Evolutionary conservation across 2,113 vertebrate genomes (phyloP), one percentile per base, ranked within the genome.

Genomic region (Embiotoca jacksoni): DNA sequence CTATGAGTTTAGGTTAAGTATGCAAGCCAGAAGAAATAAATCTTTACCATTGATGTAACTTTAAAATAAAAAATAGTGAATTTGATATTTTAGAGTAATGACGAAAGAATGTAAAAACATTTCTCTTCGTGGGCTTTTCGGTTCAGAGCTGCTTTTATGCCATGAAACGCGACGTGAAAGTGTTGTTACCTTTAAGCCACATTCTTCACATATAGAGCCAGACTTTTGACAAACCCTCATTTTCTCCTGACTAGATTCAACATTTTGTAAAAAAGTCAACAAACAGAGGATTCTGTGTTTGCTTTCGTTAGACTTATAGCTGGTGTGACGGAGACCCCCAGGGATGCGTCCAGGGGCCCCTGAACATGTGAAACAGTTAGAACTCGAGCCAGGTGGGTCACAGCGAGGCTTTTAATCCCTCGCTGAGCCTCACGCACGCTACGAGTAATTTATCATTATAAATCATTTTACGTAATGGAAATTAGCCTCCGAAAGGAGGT

Each of bases 391-490:
- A 85, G 74, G 74, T 81, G 77, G 62, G 83, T 65, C 65, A 64
- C 44, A 68, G 65, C 60, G 71, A 41, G 78, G 47, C 63, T 39
- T 82, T 79, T 77, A 82, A 79, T 87, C 81, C 76, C 72, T 61
- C 64, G 16, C 32, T 56, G 46, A 72, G 63, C 36, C 75, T 82
- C 35, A 56, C 71, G 80, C 63, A 73, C 16, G 47, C 56, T 70
- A 68, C n/a, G 53, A 70, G 49, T 72, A 82, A 86, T 68, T 67
- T 78, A 82, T 88, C 53, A 58, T 80, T 74, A 82, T 88, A 89
- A 87, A 88, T 87, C 49, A 85, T 85, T 84, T 78, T 67, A 78
- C 55, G 54, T 57, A 75, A 88, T 80, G 41, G 73, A 85, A 88
- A 90, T 90, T 82, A 81, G 70, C 69, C 55, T 10, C 23, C 73